phyloP scores from a whole-genome alignment of 2,888 invertebrate genomes.

The Thymelicus acteon region DNA sequence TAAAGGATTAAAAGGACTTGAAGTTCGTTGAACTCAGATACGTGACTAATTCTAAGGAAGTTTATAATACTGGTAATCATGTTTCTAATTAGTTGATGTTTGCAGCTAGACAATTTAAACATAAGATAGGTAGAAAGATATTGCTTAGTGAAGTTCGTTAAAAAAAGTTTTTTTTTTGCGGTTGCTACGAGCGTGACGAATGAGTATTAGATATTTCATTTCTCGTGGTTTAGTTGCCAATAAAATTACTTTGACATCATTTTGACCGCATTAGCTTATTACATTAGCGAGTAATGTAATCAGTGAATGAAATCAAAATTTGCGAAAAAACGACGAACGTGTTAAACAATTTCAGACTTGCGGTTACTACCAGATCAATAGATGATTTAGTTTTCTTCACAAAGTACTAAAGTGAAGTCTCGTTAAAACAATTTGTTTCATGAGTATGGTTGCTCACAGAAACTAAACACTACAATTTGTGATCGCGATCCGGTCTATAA shows the following conservation, averaged over 20 bases:
- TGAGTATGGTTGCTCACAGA: slow-evolving; percentile 11
- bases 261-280: slow-evolving; percentile 28
- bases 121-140: slow-evolving; percentile 6
- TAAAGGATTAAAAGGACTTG: slow-evolving; percentile 8
- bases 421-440: slow-evolving; percentile 27
- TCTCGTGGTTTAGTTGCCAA: slow-evolving; percentile 23
- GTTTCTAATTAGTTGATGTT: slow-evolving; percentile 22
- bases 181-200: slow-evolving; percentile 2
- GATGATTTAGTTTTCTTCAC: slow-evolving; percentile 17
- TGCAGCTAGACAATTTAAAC: neutral
- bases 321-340: neutral
- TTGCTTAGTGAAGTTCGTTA: neutral
- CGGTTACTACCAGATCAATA: neutral
- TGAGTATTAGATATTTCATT: neutral
- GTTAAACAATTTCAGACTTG: slow-evolving; percentile 1
- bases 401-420: slow-evolving; percentile 22
- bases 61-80: slow-evolving; percentile 22
- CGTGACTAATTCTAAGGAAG: slow-evolving; percentile 26
- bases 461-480: slow-evolving; percentile 29
- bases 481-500: slow-evolving; percentile 32
- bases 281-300: slow-evolving; percentile 22
- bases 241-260: slow-evolving; percentile 23
- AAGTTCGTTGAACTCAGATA: slow-evolving; percentile 24
- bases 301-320: neutral
- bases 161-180: slow-evolving; percentile 8